Evolutionary conservation across 2,888 invertebrate genomes (phyloP), one percentile per base, ranked within the genome.

Genomic region (Eutolmus rufibarbis): DNA sequence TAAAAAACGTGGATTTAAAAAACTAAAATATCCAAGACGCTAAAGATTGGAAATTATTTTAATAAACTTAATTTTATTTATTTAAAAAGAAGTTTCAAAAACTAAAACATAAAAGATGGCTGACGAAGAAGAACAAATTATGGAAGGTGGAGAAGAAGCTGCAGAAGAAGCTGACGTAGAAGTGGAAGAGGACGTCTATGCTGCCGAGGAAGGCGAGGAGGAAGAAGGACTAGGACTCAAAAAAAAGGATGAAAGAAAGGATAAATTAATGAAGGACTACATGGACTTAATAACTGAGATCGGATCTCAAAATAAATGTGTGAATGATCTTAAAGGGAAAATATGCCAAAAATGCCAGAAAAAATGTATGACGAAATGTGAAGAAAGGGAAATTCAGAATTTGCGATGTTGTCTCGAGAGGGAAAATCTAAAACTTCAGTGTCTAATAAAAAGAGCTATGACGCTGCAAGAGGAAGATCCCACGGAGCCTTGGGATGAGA

Each of bases 391-490:
- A 56, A 91, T 92, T 28, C 90, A 91, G 43, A 90, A 90, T 8
- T 57, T 92, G 31, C 89, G 91, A 23, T 90, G 90, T n/a, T 91
- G 91, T 87, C 91, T 92, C 90, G 91, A 92, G 87, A 90, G 90
- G 76, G 92, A 92, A 89, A 91, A 91, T 85, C 89, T 91, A 0
- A 92, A 92, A 88, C 88, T 92, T 5, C 90, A 90, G 19, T 90
- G 90, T 23, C 90, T 92, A 88, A 90, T 91, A 88, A 90, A 89
- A 12, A 90, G 89, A 12, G 92, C 91, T 0, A 90, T 91, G 12
- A 86, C 90, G 66, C 89, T 92, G 88, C 92, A 92, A 88, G 91
- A 92, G 74, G 90, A 90, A 40, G 90, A 91, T 19, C 92, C 92
- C 0, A 90, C 89, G 40, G 90, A 91, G 0, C 90, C 89, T 43